phyloP scores from a whole-genome alignment of 2,113 vertebrate species.

The Tragelaphus buxtoni region DNA sequence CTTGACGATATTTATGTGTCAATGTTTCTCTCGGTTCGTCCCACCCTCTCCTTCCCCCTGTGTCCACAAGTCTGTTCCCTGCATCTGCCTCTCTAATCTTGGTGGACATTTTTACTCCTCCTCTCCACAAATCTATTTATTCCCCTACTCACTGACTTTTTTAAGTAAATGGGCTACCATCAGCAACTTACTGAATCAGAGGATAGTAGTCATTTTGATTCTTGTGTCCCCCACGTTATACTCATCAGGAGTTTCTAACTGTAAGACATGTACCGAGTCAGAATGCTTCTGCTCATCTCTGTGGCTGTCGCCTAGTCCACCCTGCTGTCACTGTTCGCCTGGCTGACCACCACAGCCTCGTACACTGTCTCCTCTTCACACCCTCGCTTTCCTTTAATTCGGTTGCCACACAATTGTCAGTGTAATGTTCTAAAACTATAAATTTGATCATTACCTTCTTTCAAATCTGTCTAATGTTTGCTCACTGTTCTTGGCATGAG shows the following conservation, averaged over 20 bases:
- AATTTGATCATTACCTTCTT: not conserved
- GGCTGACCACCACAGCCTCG: not conserved
- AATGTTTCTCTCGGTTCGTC: not conserved
- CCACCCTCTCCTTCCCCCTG: not conserved
- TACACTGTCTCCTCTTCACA: not conserved
- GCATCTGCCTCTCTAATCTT: not conserved
- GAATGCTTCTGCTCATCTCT: not conserved
- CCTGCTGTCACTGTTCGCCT: not conserved
- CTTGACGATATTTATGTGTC: too few species aligned
- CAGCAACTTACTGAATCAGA: not conserved
- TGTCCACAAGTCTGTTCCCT: not conserved
- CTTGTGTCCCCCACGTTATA: not conserved
- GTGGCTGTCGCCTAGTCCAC: too few species aligned
- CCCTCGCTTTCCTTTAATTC: not conserved
- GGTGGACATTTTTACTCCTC: not conserved
- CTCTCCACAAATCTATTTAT: not conserved
- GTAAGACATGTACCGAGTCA: not conserved
- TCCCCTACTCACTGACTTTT: not conserved
- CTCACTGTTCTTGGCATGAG: not conserved
- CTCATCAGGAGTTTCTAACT: not conserved
- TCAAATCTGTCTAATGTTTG: not conserved
- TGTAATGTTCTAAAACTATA: not conserved
- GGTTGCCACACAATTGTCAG: not conserved
- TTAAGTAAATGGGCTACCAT: not conserved
- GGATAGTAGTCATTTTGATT: not conserved